These are phyloP conservation scores for Acrossocheilus fasciatus DNA, from an alignment of 2,797 vertebrate species.

Conservation along the genomic window DNA sequence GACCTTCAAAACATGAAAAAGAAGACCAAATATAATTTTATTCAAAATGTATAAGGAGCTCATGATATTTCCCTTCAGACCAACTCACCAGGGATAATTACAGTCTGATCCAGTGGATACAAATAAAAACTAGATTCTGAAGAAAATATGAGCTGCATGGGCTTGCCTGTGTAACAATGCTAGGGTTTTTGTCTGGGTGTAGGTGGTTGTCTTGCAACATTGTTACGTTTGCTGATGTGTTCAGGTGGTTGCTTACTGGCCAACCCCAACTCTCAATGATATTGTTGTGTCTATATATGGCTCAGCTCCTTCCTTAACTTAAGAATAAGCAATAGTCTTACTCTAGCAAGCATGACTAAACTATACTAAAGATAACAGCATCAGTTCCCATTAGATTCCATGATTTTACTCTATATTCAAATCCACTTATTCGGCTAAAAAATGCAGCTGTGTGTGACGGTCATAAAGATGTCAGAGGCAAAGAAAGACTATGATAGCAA, in stretches of 20 bases:
- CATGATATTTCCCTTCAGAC: neutral
- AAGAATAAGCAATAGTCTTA: neutral
- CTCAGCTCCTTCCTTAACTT: neutral
- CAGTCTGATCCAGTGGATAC: neutral
- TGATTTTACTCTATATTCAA: neutral
- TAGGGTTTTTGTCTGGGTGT: neutral
- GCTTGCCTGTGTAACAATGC: neutral
- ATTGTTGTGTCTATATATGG: neutral
- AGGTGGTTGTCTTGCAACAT: neutral
- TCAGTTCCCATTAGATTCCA: neutral
- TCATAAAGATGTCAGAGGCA: constrained; percentile 6
- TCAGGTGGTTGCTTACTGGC: neutral
- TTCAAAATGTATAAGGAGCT: constrained; percentile 9
- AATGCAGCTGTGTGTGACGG: neutral
- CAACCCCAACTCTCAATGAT: neutral
- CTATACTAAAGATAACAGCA: neutral
- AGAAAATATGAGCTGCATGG: neutral
- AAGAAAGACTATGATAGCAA: neutral
- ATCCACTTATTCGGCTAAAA: neutral
- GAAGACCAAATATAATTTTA: constrained; percentile 19
- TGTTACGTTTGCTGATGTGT: neutral
- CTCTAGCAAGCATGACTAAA: neutral
- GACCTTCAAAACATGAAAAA: constrained; percentile 22
- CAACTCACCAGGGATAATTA: neutral
- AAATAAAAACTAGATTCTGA: neutral